phyloP scores from a whole-genome alignment of 1,140 invertebrate species.

The Drosophila lacteicornis region DNA sequence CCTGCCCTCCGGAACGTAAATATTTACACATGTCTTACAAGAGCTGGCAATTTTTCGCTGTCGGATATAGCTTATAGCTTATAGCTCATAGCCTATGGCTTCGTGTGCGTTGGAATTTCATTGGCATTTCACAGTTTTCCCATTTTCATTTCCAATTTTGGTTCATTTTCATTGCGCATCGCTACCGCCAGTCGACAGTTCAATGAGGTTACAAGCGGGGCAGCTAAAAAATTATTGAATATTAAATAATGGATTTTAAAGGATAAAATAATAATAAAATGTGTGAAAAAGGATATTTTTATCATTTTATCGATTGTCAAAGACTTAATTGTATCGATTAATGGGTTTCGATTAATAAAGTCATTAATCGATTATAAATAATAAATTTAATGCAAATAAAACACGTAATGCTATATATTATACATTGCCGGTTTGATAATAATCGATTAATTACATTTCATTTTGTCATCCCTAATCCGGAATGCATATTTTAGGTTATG shows the following conservation, averaged over 20 bases:
- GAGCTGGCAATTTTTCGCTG: conserved; percentile 69
- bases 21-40: conserved; percentile 81
- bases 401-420: not conserved
- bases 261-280: not conserved
- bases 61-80: conserved; percentile 49
- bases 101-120: conserved; percentile 68
- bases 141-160: conserved; percentile 60
- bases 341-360: not conserved
- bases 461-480: not conserved
- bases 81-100: not conserved
- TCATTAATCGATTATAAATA: not conserved
- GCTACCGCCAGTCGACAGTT: conserved; percentile 12
- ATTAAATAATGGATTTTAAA: not conserved
- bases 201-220: conserved; percentile 14
- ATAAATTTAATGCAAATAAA: not conserved
- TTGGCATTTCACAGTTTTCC: conserved; percentile 61
- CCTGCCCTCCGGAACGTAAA: conserved; percentile 61
- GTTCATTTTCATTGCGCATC: conserved; percentile 38
- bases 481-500: not conserved
- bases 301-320: not conserved
- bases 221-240: not conserved
- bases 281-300: not conserved
- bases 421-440: no score
- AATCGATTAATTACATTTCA: not conserved
- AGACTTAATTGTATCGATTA: not conserved